Evolutionary conservation across 2,797 vertebrate species (phyloP).

Genomic region (Lacerta agilis): DNA sequence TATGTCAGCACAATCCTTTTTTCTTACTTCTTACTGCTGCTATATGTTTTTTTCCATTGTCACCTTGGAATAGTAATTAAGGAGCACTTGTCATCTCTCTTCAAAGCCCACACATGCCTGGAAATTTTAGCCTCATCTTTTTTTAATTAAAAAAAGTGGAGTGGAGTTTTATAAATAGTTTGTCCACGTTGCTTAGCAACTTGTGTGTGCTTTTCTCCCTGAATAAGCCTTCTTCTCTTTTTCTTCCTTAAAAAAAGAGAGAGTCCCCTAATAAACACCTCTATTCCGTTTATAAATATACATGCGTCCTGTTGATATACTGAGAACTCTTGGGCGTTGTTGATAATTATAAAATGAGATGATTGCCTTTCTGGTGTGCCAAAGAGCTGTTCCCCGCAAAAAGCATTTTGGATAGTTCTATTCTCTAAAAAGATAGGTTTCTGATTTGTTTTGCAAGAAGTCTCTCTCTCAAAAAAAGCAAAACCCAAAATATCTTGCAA

Average conservation of each 20-base stretch:
- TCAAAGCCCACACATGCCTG: conserved; percentile 38
- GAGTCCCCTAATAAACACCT: not conserved
- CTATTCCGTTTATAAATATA: conserved; percentile 34
- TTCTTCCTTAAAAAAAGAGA: conserved; percentile 24
- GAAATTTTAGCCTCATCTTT: conserved; percentile 59
- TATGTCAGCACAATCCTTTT: conserved; percentile 73
- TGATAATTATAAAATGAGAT: conserved; percentile 20
- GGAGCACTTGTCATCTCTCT: conserved; percentile 64
- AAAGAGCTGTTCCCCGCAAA: not conserved
- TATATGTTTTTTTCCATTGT: conserved; percentile 41
- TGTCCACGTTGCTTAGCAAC: conserved; percentile 66
- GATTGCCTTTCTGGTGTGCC: conserved; percentile 37
- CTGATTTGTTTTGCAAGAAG: too few species aligned
- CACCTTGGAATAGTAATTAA: conserved; percentile 68
- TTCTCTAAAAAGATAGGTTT: not conserved
- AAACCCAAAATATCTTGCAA: too few species aligned
- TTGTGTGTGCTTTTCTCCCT: conserved; percentile 9
- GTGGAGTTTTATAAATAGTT: conserved; percentile 68
- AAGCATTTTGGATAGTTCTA: fast-evolving
- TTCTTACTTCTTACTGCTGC: not conserved
- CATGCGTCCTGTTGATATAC: not conserved
- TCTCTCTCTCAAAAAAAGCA: too few species aligned
- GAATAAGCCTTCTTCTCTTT: conserved; percentile 24
- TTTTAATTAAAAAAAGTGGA: conserved; percentile 41
- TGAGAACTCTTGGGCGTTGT: conserved; percentile 30